phyloP scores from a whole-genome alignment of 1,140 invertebrate genomes.

The Drosophila insularis region DNA sequence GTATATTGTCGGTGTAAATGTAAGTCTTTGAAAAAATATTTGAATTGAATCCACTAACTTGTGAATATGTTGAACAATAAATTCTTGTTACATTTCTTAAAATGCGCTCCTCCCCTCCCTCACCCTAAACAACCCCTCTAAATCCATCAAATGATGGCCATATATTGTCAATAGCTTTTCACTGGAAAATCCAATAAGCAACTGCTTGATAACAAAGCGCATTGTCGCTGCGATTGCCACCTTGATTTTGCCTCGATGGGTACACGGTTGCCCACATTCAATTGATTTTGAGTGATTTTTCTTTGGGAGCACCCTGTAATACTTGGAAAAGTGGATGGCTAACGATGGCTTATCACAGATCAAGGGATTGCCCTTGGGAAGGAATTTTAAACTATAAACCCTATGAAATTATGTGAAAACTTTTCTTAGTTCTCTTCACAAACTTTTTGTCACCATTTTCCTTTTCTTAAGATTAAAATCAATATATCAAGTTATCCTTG shows the following conservation, averaged over 20 bases:
- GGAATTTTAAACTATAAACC: too few relatives aligned
- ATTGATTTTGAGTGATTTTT: conserved; percentile 71
- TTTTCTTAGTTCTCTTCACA: too few relatives aligned
- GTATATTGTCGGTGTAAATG: background rate
- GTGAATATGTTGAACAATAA: background rate
- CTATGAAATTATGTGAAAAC: too few relatives aligned
- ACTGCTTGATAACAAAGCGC: conserved; percentile 47
- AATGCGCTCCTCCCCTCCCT: background rate
- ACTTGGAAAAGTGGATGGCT: background rate
- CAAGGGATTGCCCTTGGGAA: background rate
- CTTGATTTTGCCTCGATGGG: conserved; percentile 44
- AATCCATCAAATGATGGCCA: conserved; percentile 4
- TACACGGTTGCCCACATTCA: conserved; percentile 61
- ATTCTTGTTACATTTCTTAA: background rate
- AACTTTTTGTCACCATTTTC: background rate
- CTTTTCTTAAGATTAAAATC: background rate
- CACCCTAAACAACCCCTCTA: background rate
- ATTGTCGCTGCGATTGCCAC: conserved; percentile 68
- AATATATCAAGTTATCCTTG: background rate
- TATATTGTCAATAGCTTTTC: conserved; percentile 57
- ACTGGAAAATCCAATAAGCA: conserved; percentile 71
- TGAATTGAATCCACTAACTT: background rate
- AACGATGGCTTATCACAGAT: background rate
- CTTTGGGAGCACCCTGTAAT: conserved; percentile 22
- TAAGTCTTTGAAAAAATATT: background rate